These are phyloP conservation scores for Orthosia gothica DNA, from an alignment of 2,888 invertebrate genomes.

Conservation along the genomic window DNA sequence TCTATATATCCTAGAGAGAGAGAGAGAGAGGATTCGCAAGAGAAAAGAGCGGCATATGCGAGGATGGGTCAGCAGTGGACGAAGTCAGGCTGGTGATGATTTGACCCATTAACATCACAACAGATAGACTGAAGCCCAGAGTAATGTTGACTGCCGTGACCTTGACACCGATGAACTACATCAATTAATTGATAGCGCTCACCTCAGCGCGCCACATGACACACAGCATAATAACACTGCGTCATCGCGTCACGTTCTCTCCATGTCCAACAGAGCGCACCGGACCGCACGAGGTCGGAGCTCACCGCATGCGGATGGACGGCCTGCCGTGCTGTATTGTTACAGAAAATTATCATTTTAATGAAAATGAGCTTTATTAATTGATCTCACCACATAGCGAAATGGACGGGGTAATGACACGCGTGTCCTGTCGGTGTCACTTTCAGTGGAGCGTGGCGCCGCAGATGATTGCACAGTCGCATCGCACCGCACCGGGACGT, in stretches of 20 bases:
- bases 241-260: constrained; percentile 6
- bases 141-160: not conserved
- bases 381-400: constrained; percentile 19
- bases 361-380: constrained; percentile 18
- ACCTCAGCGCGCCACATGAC: constrained; percentile 18
- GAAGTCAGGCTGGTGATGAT: too few species aligned
- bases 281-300: not conserved
- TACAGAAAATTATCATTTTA: not conserved
- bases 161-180: not conserved
- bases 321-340: not conserved
- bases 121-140: not conserved
- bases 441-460: not conserved
- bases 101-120: not conserved
- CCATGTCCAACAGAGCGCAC: constrained; percentile 30
- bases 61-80: too few species aligned
- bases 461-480: constrained; percentile 48
- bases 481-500: not conserved
- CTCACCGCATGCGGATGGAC: not conserved
- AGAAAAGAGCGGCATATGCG: too few species aligned
- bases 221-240: constrained; percentile 18
- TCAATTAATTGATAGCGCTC: constrained; percentile 29
- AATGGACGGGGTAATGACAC: constrained; percentile 18
- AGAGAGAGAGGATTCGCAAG: too few species aligned
- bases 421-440: constrained; percentile 15
- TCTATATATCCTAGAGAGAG: too few species aligned